A percentile compares a stretch with the other conserved stretches of the same genome.
Evolutionary conservation across 2,888 invertebrate genomes (phyloP).

Genomic region (Antheraea assamensis): DNA sequence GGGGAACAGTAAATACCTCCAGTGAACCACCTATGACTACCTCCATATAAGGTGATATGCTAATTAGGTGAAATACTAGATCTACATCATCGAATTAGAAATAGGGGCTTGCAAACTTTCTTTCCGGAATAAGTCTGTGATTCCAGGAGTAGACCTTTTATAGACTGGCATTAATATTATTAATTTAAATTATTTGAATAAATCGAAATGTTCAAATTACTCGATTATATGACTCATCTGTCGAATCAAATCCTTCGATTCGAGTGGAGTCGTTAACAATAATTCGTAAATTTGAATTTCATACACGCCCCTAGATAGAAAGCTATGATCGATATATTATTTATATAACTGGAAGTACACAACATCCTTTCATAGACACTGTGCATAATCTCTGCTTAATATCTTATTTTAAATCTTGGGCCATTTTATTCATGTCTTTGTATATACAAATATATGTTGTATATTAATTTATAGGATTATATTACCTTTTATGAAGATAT

Average conservation of each 20-base stretch:
- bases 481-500: conserved; percentile 20
- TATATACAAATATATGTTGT: not conserved
- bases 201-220: too few species aligned
- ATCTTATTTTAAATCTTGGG: not conserved
- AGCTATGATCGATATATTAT: not conserved
- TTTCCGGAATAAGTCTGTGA: too few species aligned
- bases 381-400: not conserved
- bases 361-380: not conserved
- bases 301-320: not conserved
- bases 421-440: not conserved
- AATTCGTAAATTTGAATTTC: too few species aligned
- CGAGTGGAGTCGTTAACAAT: too few species aligned
- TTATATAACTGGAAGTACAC: not conserved
- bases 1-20: not conserved
- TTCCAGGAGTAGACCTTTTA: too few species aligned
- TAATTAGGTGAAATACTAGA: not conserved
- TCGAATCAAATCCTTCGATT: too few species aligned
- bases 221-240: too few species aligned
- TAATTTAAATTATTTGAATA: too few species aligned
- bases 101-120: too few species aligned
- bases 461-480: conserved; percentile 8
- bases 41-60: not conserved
- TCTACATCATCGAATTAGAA: too few species aligned
- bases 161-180: too few species aligned
- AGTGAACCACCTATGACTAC: not conserved